Base-by-base conservation (phyloP, 2,888 invertebrate genomes). In the Peribatodes rhomboidaria region DNA sequence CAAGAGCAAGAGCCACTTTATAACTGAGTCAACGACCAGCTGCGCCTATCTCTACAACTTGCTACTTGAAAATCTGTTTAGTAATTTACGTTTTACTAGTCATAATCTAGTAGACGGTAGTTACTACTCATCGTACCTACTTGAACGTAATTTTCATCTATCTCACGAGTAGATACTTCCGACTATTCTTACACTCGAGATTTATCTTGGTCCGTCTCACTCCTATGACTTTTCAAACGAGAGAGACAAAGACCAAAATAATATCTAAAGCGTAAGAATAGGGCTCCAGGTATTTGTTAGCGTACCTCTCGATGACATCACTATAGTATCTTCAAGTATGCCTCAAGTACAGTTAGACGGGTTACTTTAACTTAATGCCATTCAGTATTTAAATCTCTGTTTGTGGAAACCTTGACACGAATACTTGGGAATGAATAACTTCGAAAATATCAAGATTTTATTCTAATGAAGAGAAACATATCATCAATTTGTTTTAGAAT, bases 221-320 rank as follows among this genome's bases (percentile, higher is more conserved):
- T n/a, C n/a, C n/a, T n/a, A n/a, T n/a, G n/a, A n/a, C n/a, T n/a
- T n/a, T n/a, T n/a, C n/a, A n/a, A n/a, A n/a, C n/a, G n/a, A n/a
- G n/a, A n/a, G n/a, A n/a, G n/a, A n/a, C n/a, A n/a, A n/a, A n/a
- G n/a, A n/a, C n/a, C n/a, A n/a, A n/a, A n/a, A n/a, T n/a, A n/a
- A n/a, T n/a, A n/a, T n/a, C n/a, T n/a, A n/a, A n/a, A n/a, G n/a
- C n/a, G n/a, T n/a, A n/a, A n/a, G n/a, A n/a, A n/a, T n/a, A n/a
- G n/a, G n/a, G n/a, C n/a, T n/a, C n/a, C n/a, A n/a, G n/a, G n/a
- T n/a, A n/a, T n/a, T n/a, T n/a, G 61, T 54, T 52, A 35, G 9
- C 20, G n/a, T 31, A 31, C 35, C 14, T 41, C 47, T 27, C 16
- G 65, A 68, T 72, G 72, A 72, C 70, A 68, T 72, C 72, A 72